Conservation (phyloP, 2,113 vertebrate genomes). For the Anguilla japonica region DNA sequence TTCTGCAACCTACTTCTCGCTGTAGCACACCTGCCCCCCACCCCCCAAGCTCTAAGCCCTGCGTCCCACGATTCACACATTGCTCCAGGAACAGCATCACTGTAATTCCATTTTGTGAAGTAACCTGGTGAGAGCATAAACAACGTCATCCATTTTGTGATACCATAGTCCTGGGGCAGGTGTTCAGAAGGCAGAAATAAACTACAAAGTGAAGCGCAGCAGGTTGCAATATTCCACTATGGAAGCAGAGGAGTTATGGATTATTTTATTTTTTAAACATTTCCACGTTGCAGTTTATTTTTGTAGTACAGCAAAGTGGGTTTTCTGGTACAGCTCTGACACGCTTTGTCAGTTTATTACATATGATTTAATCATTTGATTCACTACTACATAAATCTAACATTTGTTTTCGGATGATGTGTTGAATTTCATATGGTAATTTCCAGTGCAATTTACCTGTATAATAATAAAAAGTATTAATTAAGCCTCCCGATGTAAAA, state of each 20-base stretch:
- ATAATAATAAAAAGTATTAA: too few species aligned
- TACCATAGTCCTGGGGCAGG: neutral
- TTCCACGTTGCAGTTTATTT: neutral
- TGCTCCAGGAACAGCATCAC: neutral
- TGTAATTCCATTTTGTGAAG: slow-evolving; percentile 2
- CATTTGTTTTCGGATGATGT: too few species aligned
- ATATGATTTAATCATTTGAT: neutral
- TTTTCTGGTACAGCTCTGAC: neutral
- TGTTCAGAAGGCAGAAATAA: slow-evolving; percentile 12
- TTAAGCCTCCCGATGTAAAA: too few species aligned
- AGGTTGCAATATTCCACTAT: neutral
- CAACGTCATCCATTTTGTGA: slow-evolving; percentile 9
- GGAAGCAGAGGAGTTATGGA: neutral
- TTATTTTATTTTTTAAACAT: neutral
- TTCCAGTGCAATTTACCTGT: too few species aligned
- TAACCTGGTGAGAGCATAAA: slow-evolving; percentile 16
- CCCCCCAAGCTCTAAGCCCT: neutral
- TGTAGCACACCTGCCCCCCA: neutral
- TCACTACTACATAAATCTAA: too few species aligned
- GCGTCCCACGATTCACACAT: neutral
- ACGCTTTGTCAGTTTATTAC: neutral
- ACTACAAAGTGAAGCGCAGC: neutral
- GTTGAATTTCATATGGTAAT: too few species aligned
- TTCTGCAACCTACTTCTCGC: neutral
- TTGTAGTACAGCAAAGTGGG: neutral